Base-by-base conservation (phyloP, 2,888 invertebrate genomes). In the Ochlodes sylvanus region DNA sequence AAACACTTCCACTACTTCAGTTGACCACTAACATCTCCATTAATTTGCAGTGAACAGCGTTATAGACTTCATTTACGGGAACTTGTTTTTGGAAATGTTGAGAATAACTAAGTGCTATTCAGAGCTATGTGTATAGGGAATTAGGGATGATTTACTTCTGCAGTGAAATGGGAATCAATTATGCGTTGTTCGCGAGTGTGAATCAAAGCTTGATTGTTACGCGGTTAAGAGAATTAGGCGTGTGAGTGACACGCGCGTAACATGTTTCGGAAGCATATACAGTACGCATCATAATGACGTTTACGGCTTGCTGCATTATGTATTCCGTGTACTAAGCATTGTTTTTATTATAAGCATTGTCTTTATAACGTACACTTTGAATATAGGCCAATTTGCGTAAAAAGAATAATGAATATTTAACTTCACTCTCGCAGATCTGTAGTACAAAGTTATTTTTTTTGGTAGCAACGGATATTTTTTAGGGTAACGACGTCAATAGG, bases 201-300 rank as follows among this genome's bases (percentile, higher is more conserved):
- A 21, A 61, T 55, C 47, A 61, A 44, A 15, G 42, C 7, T 47
- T 61, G 34, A 67, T 67, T 67, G 47, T 67, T 55, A 67, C 55
- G 32, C 19, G 55, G 61, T 67, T 67, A 55, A 34, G 61, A 67
- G 61, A 67, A 67, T 67, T 67, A 67, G 55, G 61, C 47, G 15
- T 44, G 21, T 55, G 55, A 67, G 61, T 67, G 67, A 61, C 67
- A 61, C 14, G 54, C 60, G 61, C 38, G 12, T 56, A 21, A 17
- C 67, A 55, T 38, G 42, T 67, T 61, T 67, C 60, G 42, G 61
- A 67, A 55, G 61, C 54, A 54, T 54, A 61, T 21, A 41, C 38
- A 15, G 41, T n/a, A 15, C 17, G 17, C 34, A 47, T 34, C 52
- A 52, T 21, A 38, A 38, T 19, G 38, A 52, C 21, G 19, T 50